Conservation (phyloP, 1,140 invertebrate species). For the Neomicropteryx cornuta region DNA sequence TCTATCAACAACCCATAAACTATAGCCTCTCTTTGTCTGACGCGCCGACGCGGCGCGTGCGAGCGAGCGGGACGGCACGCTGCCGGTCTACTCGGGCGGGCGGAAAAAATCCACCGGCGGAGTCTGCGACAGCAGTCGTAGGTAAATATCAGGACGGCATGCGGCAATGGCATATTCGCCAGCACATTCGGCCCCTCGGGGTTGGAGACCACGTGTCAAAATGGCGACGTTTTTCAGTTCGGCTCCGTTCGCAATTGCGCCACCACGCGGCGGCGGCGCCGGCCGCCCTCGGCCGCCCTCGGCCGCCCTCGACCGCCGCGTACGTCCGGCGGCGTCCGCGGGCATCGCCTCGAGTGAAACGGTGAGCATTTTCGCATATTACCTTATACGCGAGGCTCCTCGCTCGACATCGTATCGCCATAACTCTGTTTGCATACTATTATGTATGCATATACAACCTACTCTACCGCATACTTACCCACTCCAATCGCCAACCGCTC, state of each 20-base stretch:
- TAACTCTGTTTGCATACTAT: too few relatives aligned
- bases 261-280: background rate
- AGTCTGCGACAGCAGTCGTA: conserved; percentile 3
- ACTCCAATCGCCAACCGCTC: too few relatives aligned
- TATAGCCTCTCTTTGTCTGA: conserved; percentile 40
- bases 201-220: background rate
- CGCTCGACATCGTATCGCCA: too few relatives aligned
- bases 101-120: conserved; percentile 25
- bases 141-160: conserved; percentile 3
- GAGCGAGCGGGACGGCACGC: conserved; percentile 35
- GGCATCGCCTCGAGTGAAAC: background rate
- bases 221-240: too few relatives aligned
- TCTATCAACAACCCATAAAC: conserved; percentile 44
- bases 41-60: conserved; percentile 25
- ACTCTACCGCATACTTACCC: too few relatives aligned
- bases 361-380: too few relatives aligned
- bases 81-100: conserved; percentile 40
- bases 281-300: too few relatives aligned
- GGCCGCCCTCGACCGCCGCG: background rate
- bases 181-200: conserved; percentile 4
- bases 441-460: too few relatives aligned
- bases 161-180: conserved; percentile 4
- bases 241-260: background rate
- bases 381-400: too few relatives aligned
- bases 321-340: background rate